Percentiles rank a stretch among this genome's conserved stretches.
Evolutionary conservation across 2,888 invertebrate genomes (phyloP).

Genomic region (Euplexia lucipara): DNA sequence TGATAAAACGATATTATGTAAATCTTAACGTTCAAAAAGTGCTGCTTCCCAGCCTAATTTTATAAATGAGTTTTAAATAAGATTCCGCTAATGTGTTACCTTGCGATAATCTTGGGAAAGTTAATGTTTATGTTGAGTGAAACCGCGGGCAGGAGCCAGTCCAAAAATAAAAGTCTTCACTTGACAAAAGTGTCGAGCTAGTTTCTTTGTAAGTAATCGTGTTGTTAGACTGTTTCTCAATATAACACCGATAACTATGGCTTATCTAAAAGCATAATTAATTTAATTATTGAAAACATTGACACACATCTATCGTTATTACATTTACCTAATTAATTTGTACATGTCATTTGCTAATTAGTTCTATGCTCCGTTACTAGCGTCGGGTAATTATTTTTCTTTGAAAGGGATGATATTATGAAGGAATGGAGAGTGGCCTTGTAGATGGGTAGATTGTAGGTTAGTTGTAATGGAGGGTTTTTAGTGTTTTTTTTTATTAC

Average conservation of each 20-base stretch:
- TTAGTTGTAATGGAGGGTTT: constrained; percentile 5
- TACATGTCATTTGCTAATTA: constrained; percentile 61
- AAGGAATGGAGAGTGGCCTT: constrained; percentile 10
- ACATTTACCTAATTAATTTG: constrained; percentile 61
- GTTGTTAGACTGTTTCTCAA: constrained; percentile 28
- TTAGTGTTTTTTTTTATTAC: too few species aligned
- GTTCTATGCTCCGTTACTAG: constrained; percentile 42
- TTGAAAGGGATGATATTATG: constrained; percentile 31
- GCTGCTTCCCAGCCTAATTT: too few species aligned
- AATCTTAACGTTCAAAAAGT: too few species aligned
- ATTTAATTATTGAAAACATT: constrained; percentile 61
- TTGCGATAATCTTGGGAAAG: too few species aligned
- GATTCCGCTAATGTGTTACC: too few species aligned
- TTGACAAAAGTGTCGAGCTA: neutral
- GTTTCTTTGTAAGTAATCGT: constrained; percentile 7
- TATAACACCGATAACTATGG: constrained; percentile 17
- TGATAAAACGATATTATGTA: too few species aligned
- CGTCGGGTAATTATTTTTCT: constrained; percentile 40
- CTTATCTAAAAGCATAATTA: constrained; percentile 49
- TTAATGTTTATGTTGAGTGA: too few species aligned
- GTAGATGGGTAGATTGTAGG: neutral
- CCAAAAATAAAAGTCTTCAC: too few species aligned
- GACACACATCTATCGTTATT: constrained; percentile 48
- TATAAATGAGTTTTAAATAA: too few species aligned
- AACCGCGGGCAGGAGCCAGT: too few species aligned